Conservation (phyloP, 2,113 vertebrate species). For the Perognathus longimembris region DNA sequence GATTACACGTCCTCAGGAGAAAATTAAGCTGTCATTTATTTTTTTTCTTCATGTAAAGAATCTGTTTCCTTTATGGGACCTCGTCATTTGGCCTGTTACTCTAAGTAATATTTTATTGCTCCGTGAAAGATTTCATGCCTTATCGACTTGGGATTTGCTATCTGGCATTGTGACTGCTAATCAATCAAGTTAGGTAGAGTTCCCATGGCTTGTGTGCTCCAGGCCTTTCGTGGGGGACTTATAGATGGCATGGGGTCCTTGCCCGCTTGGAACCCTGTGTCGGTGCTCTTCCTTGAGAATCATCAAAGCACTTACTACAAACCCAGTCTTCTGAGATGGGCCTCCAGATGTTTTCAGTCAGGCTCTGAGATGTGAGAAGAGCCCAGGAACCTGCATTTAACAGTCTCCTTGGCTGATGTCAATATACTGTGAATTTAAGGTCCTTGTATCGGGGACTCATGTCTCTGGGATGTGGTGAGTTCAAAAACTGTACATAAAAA, state of each 20-base stretch:
- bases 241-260: accelerated
- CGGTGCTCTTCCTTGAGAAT: not conserved
- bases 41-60: constrained; percentile 41
- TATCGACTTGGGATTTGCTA: constrained; percentile 22
- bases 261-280: not conserved
- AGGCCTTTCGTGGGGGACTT: not conserved
- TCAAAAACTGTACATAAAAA: not conserved
- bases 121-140: constrained; percentile 58
- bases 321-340: not conserved
- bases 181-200: not conserved
- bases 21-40: constrained; percentile 50
- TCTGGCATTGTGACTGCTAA: not conserved
- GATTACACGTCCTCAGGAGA: constrained; percentile 44
- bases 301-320: not conserved
- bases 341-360: not conserved
- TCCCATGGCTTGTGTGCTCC: not conserved
- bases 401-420: not conserved
- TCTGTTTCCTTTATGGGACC: constrained; percentile 65
- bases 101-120: constrained; percentile 58
- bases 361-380: not conserved
- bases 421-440: not conserved
- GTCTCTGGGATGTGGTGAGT: not conserved
- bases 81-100: constrained; percentile 21
- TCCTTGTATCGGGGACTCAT: not conserved
- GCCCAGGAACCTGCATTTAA: not conserved